Evolutionary conservation across 2,797 vertebrate species (phyloP), one percentile per base, ranked within the genome.

Genomic region (Alcedo atthis): DNA sequence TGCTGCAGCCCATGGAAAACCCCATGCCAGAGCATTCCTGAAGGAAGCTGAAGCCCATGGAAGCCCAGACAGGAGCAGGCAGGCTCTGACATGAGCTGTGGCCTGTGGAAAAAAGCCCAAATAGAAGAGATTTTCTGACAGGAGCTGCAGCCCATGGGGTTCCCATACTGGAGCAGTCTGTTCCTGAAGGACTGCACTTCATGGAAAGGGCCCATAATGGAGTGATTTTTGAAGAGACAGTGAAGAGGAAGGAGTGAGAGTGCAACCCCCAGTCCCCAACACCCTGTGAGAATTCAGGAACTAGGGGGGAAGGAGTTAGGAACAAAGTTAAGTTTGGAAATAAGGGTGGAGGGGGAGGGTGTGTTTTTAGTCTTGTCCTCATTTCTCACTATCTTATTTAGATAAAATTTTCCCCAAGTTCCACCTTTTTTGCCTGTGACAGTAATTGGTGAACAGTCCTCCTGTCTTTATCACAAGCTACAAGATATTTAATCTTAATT

Each of bases 211-310:
- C 5, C 8, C 28, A n/a, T 14, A 5, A 16, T 53, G 12, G 32
- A 10, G 24, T 5, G 9, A 26, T 8, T 62, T 73, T 16, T 66
- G n/a, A 74, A 54, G 22, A 32, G 33, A 19, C 62, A 48, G 11
- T 40, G 11, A 21, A 20, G 25, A 37, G 24, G 33, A 35, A 15
- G 28, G 45, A 55, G n/a, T 7, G n/a, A 32, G 20, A 61, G 13
- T 45, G 32, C n/a, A 67, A n/a, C 2, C 15, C 14, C n/a, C 14
- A n/a, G 26, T 57, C 19, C 18, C 25, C 43, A 49, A 17, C 1
- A 37, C 20, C 5, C 25, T 5, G 5, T 37, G 30, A 30, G 22
- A 35, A 17, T 10, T 0, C 0, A 2, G 5, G 22, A 8, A 40
- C 6, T 33, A 24, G 13, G 4, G 5, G 25, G 8, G 66, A 70